Evolutionary conservation across 1,140 invertebrate species (phyloP).

Genomic region (Drosophila teissieri): DNA sequence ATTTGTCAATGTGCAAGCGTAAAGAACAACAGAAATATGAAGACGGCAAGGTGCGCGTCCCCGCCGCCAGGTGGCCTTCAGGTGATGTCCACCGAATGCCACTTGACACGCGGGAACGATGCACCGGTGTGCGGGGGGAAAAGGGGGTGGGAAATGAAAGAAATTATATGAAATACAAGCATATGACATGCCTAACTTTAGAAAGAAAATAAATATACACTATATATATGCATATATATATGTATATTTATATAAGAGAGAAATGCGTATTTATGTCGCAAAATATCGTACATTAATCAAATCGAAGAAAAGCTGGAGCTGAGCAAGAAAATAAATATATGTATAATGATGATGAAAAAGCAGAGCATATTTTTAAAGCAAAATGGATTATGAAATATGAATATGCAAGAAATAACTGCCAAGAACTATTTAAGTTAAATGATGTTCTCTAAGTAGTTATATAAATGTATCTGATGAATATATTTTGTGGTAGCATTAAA

Average conservation of each 20-base stretch:
- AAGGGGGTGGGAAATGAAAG: conserved; percentile 36
- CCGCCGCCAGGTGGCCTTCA: conserved; percentile 24
- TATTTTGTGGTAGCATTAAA: conserved; percentile 68
- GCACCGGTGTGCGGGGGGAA: conserved; percentile 1
- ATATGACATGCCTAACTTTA: conserved; percentile 37
- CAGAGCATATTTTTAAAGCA: conserved; percentile 54
- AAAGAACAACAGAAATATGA: not conserved
- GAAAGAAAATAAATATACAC: conserved; percentile 24
- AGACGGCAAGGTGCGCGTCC: not conserved
- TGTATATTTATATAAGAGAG: conserved; percentile 40
- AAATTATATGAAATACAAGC: conserved; percentile 73
- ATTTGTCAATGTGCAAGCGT: conserved; percentile 10
- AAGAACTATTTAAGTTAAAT: conserved; percentile 80
- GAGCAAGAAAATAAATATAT: conserved; percentile 3
- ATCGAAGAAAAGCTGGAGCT: conserved; percentile 5
- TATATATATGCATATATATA: conserved; percentile 20
- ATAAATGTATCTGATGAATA: conserved; percentile 56
- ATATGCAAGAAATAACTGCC: conserved; percentile 76
- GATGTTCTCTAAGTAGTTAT: conserved; percentile 77
- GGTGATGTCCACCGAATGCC: conserved; percentile 8
- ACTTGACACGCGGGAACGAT: not conserved
- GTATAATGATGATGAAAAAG: conserved; percentile 16
- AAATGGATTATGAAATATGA: conserved; percentile 47
- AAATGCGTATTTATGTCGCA: conserved; percentile 58
- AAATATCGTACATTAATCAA: conserved; percentile 49